These are phyloP conservation scores for Beaufortia kweichowensis DNA, from an alignment of 2,113 vertebrate species.

Conservation along the genomic window DNA sequence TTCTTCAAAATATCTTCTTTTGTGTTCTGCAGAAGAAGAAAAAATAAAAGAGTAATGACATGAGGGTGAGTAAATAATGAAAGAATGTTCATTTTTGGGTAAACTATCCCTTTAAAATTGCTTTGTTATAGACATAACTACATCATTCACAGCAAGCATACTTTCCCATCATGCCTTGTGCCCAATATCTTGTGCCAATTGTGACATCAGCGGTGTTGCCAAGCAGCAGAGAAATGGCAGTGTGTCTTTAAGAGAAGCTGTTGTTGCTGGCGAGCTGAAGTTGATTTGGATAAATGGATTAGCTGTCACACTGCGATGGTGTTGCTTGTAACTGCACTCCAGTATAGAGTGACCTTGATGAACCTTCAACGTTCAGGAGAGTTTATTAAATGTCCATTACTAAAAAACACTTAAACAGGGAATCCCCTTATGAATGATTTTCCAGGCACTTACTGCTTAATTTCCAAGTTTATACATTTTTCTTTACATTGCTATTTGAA, in stretches of 20 bases:
- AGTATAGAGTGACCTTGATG: slow-evolving; percentile 36
- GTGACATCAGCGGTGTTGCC: background rate
- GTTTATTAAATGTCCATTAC: background rate
- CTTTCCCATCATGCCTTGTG: background rate
- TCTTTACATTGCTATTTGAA: background rate
- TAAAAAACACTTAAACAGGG: too few species aligned
- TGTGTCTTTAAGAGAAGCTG: slow-evolving; percentile 50
- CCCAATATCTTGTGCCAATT: background rate
- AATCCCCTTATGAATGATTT: too few species aligned
- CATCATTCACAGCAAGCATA: slow-evolving; percentile 1
- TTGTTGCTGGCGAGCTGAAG: slow-evolving; percentile 56
- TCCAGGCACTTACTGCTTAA: background rate
- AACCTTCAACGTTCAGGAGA: slow-evolving; percentile 31
- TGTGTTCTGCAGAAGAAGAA: too few species aligned
- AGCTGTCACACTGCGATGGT: slow-evolving; percentile 62
- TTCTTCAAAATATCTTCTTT: too few species aligned
- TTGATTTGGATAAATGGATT: slow-evolving; percentile 75
- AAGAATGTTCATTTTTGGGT: too few species aligned
- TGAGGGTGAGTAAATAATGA: too few species aligned
- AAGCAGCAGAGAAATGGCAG: background rate
- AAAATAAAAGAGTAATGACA: too few species aligned
- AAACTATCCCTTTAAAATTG: background rate
- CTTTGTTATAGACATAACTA: slow-evolving; percentile 23
- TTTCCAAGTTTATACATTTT: background rate
- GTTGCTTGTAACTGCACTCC: slow-evolving; percentile 53